Percentiles rank a stretch among this genome's conserved stretches.
phyloP scores from a whole-genome alignment of 2,113 vertebrate species.

The Nibea albiflora region DNA sequence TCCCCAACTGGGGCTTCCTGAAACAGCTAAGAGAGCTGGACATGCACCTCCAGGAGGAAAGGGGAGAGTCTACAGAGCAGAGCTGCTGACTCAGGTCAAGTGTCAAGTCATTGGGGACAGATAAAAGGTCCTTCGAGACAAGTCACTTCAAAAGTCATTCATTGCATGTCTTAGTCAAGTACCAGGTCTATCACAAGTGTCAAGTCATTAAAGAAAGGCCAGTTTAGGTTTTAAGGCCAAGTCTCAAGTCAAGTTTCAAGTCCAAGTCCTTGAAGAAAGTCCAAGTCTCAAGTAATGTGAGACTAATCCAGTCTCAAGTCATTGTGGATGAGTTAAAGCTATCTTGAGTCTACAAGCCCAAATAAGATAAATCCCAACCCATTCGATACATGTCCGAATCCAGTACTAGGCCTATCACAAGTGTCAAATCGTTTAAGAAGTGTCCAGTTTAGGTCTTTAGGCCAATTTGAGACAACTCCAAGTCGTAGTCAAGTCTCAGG shows the following conservation, averaged over 20 bases:
- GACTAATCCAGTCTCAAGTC: not conserved
- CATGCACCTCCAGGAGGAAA: constrained; percentile 83
- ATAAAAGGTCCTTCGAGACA: not conserved
- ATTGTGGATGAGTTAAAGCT: not conserved
- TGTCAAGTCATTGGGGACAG: not conserved
- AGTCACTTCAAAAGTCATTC: not conserved
- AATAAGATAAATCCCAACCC: too few species aligned
- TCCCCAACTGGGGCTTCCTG: constrained; percentile 96
- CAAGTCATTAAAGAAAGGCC: not conserved
- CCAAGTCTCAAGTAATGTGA: not conserved
- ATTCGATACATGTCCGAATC: not conserved
- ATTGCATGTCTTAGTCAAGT: too few species aligned
- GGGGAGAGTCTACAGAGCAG: constrained; percentile 23
- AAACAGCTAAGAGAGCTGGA: constrained; percentile 96
- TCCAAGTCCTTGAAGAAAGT: not conserved
- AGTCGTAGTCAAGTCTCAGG: not conserved
- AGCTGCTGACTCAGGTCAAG: constrained; percentile 6
- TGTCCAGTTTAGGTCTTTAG: not conserved
- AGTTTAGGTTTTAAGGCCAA: not conserved
- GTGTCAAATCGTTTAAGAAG: too few species aligned
- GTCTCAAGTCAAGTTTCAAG: too few species aligned
- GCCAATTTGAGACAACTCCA: not conserved
- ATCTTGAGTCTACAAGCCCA: not conserved
- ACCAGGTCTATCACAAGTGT: not conserved
- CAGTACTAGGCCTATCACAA: not conserved